These are phyloP conservation scores for Chondrosia reniformis DNA, from an alignment of 37 sponge, comb jelly and placozoan genomes.

Conservation along the genomic window DNA sequence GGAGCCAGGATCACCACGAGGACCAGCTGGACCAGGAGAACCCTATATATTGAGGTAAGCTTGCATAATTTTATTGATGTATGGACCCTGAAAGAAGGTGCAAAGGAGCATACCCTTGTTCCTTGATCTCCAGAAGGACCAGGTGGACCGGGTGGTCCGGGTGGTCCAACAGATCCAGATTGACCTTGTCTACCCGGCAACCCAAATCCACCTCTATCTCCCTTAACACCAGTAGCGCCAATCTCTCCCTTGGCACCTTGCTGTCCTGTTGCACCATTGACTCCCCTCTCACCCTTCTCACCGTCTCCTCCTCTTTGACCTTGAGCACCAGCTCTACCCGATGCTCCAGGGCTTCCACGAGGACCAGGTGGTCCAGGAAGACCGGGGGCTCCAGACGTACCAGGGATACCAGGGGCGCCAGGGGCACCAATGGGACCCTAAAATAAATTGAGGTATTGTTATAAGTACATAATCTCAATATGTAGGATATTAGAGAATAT, in stretches of 20 bases:
- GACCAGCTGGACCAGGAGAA: slow-evolving; percentile 6
- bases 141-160: slow-evolving; percentile 58
- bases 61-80: neutral
- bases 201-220: slow-evolving; percentile 59
- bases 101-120: neutral
- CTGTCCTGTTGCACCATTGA: neutral
- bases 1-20: slow-evolving; percentile 17
- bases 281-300: neutral
- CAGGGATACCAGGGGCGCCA: slow-evolving; percentile 42
- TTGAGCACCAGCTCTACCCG: slow-evolving; percentile 46
- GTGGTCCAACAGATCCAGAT: slow-evolving; percentile 60
- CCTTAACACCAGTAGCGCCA: slow-evolving; percentile 20
- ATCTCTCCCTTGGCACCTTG: neutral
- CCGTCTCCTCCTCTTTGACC: slow-evolving; percentile 72
- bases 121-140: slow-evolving; percentile 39
- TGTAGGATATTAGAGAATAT: neutral
- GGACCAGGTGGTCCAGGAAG: slow-evolving; percentile 37
- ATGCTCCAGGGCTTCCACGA: slow-evolving; percentile 40
- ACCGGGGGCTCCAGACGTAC: slow-evolving; percentile 47
- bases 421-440: slow-evolving; percentile 29
- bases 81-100: neutral
- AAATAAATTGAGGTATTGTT: neutral
- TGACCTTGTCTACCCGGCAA: slow-evolving; percentile 42
- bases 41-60: neutral
- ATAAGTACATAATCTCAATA: neutral